Conservation (phyloP, 1,140 invertebrate genomes). For the Pantala flavescens region DNA sequence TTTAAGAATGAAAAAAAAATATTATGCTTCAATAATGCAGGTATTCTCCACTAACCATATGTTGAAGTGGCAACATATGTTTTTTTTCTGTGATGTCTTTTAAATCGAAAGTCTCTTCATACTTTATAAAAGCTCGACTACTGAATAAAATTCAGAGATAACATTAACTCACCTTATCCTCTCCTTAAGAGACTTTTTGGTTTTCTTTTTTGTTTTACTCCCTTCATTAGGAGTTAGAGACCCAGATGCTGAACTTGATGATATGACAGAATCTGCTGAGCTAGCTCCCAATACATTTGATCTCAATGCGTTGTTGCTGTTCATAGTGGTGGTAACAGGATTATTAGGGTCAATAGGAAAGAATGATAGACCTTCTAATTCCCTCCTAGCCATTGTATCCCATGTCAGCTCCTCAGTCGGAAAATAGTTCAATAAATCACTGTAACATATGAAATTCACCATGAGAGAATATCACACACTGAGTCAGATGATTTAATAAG, state of each 20-base stretch:
- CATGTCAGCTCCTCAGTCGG: constrained; percentile 36
- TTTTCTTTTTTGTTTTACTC: constrained; percentile 16
- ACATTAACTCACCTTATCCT: constrained; percentile 31
- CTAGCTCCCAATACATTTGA: not conserved
- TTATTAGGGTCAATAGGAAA: not conserved
- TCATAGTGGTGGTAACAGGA: not conserved
- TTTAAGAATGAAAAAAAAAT: too few relatives aligned
- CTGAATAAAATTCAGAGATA: constrained; percentile 22
- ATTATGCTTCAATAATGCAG: too few relatives aligned
- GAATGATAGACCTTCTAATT: constrained; percentile 34
- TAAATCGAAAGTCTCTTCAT: too few relatives aligned
- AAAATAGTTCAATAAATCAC: constrained; percentile 35
- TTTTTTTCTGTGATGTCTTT: too few relatives aligned
- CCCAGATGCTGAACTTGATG: not conserved
- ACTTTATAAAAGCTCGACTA: too few relatives aligned
- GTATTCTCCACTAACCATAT: too few relatives aligned
- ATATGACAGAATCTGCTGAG: not conserved
- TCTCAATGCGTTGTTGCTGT: not conserved
- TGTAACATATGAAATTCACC: too few relatives aligned
- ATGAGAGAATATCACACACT: too few relatives aligned
- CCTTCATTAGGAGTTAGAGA: not conserved
- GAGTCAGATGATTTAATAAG: too few relatives aligned
- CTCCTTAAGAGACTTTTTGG: constrained; percentile 25
- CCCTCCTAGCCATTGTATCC: constrained; percentile 43
- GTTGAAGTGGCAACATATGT: too few relatives aligned